Percentiles rank a stretch among this genome's conserved stretches.
These are phyloP conservation scores for Coracias cyanogaster DNA, from an alignment of 2,797 vertebrate genomes.

Conservation along the genomic window DNA sequence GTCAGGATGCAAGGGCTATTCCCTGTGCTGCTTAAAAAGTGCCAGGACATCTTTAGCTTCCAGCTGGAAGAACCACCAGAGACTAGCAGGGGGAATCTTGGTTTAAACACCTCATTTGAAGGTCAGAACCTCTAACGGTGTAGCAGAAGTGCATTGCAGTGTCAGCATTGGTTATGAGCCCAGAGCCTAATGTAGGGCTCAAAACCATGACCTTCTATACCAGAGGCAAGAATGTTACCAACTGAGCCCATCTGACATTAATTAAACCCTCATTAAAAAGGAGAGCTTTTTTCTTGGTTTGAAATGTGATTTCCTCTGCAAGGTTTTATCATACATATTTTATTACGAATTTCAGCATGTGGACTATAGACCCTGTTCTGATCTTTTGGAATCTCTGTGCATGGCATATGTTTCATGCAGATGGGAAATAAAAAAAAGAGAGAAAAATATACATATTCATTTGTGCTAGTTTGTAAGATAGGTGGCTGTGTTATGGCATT, in stretches of 20 bases:
- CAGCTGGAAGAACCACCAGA: constrained; percentile 69
- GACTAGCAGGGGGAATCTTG: constrained; percentile 48
- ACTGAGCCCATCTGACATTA: constrained; percentile 70
- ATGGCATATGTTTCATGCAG: constrained; percentile 70
- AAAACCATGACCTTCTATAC: constrained; percentile 67
- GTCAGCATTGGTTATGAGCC: constrained; percentile 71
- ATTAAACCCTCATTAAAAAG: constrained; percentile 74
- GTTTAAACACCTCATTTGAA: constrained; percentile 70
- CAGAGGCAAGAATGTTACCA: constrained; percentile 69
- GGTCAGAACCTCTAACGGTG: constrained; percentile 56
- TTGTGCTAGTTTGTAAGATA: constrained; percentile 26
- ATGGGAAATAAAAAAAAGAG: constrained; percentile 60
- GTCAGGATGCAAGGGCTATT: constrained; percentile 44
- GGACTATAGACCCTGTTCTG: constrained; percentile 58
- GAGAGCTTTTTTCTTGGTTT: constrained; percentile 42
- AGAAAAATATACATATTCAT: constrained; percentile 64
- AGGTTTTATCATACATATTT: constrained; percentile 71
- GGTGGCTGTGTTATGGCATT: constrained; percentile 10
- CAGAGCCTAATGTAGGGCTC: constrained; percentile 50
- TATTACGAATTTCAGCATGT: constrained; percentile 36
- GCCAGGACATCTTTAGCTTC: constrained; percentile 64
- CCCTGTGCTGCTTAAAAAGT: constrained; percentile 52
- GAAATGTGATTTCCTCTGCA: constrained; percentile 50
- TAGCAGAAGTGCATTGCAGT: constrained; percentile 56
- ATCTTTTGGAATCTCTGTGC: constrained; percentile 57